Evolutionary conservation across 2,797 vertebrate genomes (phyloP), one percentile per base, ranked within the genome.

Genomic region (Orestias chungarensis): DNA sequence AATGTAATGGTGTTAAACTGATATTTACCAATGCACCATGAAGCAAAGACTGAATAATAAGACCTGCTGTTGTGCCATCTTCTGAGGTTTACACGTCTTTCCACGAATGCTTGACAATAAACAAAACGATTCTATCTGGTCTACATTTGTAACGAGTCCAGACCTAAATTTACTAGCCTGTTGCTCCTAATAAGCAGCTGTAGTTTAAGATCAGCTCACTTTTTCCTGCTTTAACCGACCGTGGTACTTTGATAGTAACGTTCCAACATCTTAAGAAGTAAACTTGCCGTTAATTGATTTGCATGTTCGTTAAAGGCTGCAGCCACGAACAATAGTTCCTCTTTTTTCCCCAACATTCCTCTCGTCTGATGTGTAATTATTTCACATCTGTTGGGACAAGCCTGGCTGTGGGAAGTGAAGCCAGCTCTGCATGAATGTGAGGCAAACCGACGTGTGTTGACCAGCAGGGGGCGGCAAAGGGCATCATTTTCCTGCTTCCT

Each of bases 271-370:
- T 82, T 50, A 68, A 47, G n/a, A 67, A 73, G 17, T 23, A 14
- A 29, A 67, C 64, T 9, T 29, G 35, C 38, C 10, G 43, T 7
- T 68, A 23, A 64, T 62, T 66, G 43, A 42, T 70, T 17, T 9
- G n/a, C 25, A 50, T 71, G 47, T 49, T 75, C 46, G 42, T 68
- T 76, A 29, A 70, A 80, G 84, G 52, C 71, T 1, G 35, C 62
- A 83, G 68, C 59, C 6, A 42, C 61, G 46, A 73, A 74, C 83
- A 72, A 66, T 67, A 65, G 35, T 72, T 80, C 71, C 64, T 9
- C 74, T 82, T 10, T 76, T 84, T 86, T 84, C 71, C 80, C 78
- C 82, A 85, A 86, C 88, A 92, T 91, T 91, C 88, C 88, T 86
- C 64, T 50, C 23, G 75, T 64, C 76, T 85, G 84, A 87, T 85